These are phyloP conservation scores for Anastrepha ludens DNA, from an alignment of 1,140 invertebrate genomes.

Conservation along the genomic window DNA sequence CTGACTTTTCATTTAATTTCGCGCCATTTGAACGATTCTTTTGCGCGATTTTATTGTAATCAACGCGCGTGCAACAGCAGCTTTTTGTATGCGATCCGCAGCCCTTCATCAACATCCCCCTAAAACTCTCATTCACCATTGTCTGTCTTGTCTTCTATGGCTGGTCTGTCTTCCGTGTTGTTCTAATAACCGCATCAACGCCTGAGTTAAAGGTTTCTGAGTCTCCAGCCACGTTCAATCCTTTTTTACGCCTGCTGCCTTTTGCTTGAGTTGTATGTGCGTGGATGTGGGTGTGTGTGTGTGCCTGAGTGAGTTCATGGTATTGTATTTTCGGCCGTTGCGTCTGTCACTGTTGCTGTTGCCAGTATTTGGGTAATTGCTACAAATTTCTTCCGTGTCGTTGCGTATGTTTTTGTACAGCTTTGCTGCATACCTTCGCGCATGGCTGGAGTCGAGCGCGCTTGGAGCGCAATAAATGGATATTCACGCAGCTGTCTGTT, in stretches of 20 bases:
- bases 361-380: constrained; percentile 44
- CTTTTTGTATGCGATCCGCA: background rate
- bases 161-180: constrained; percentile 6
- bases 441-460: background rate
- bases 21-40: constrained; percentile 13
- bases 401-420: background rate
- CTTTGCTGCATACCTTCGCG: background rate
- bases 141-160: background rate
- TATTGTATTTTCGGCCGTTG: background rate
- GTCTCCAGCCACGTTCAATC: background rate
- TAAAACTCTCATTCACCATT: background rate
- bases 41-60: constrained; percentile 19
- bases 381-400: constrained; percentile 32
- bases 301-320: too few relatives aligned
- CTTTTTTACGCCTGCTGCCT: background rate
- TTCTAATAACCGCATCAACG: constrained; percentile 43
- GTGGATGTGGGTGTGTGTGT: background rate
- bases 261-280: background rate
- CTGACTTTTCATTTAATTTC: constrained; percentile 39
- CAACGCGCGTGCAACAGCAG: constrained; percentile 37
- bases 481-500: background rate
- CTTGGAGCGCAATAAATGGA: background rate
- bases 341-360: background rate
- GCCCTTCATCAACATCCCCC: too few relatives aligned
- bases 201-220: background rate